phyloP scores from a whole-genome alignment of 2,888 invertebrate species.

The Acanthacorydalis orientalis region DNA sequence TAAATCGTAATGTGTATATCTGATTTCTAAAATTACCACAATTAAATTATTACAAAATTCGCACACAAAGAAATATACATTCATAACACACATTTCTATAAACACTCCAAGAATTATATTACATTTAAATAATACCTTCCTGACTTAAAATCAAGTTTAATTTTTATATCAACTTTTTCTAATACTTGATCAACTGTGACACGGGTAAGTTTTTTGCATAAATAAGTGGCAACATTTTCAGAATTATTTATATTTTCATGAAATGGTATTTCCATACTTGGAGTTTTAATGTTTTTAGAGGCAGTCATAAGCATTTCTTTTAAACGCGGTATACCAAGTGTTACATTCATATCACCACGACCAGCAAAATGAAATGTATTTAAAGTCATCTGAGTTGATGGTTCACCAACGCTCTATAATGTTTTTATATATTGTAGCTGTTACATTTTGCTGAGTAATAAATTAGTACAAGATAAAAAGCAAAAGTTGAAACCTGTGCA shows the following conservation, averaged over 20 bases:
- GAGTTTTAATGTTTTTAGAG: constrained; percentile 84
- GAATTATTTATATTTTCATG: constrained; percentile 33
- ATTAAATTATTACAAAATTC: neutral
- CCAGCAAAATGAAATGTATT: constrained; percentile 99
- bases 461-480: neutral
- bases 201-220: constrained; percentile 56
- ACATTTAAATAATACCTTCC: constrained; percentile 23
- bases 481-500: constrained; percentile 45
- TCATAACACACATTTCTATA: too few relatives aligned
- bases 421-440: neutral
- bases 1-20: constrained; percentile 49
- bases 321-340: constrained; percentile 94
- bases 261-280: constrained; percentile 90
- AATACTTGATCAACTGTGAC: constrained; percentile 68
- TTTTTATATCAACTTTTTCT: constrained; percentile 46
- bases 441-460: neutral
- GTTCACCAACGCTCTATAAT: constrained; percentile 79
- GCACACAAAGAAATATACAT: too few relatives aligned
- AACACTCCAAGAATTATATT: too few relatives aligned
- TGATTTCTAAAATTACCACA: constrained; percentile 24
- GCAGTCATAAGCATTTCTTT: constrained; percentile 96
- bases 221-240: constrained; percentile 28
- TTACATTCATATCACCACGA: constrained; percentile 99
- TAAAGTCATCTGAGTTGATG: constrained; percentile 99
- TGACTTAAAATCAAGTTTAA: constrained; percentile 37